Evolutionary conservation across 2,888 invertebrate species (phyloP).

Genomic region (Cryptophagus acutangulus): DNA sequence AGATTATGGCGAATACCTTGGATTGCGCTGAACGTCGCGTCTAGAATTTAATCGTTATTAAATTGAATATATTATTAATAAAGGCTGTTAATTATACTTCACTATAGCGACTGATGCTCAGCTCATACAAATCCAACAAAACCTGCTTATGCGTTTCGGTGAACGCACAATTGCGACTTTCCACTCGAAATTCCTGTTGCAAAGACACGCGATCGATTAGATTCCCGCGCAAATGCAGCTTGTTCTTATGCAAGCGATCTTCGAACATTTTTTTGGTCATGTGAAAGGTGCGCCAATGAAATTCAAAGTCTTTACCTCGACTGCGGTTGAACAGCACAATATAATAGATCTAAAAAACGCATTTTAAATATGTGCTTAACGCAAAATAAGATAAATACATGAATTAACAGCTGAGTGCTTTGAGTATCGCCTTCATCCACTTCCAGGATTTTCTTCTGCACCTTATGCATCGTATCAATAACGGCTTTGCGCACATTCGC

Average conservation of each 20-base stretch:
- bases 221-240: conserved; percentile 57
- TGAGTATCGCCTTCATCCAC: conserved; percentile 75
- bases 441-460: conserved; percentile 62
- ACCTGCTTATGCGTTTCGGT: conserved; percentile 59
- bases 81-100: conserved; percentile 47
- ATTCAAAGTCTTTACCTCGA: conserved; percentile 55
- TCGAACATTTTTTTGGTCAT: conserved; percentile 59
- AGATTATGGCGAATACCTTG: conserved; percentile 59
- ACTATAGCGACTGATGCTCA: conserved; percentile 64
- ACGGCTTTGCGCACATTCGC: conserved; percentile 63
- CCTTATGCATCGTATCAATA: conserved; percentile 55
- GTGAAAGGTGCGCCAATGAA: conserved; percentile 62
- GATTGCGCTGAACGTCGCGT: conserved; percentile 64
- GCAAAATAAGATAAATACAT: conserved; percentile 36
- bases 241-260: conserved; percentile 59
- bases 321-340: conserved; percentile 55
- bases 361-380: too few relatives aligned
- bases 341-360: conserved; percentile 61
- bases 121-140: conserved; percentile 56
- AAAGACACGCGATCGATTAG: conserved; percentile 62
- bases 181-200: conserved; percentile 58
- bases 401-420: conserved; percentile 52
- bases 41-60: too few relatives aligned
- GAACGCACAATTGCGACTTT: conserved; percentile 48
- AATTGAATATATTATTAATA: too few relatives aligned